Base-by-base conservation (phyloP, 2,888 invertebrate species). In the Luffia ferchaultella region DNA sequence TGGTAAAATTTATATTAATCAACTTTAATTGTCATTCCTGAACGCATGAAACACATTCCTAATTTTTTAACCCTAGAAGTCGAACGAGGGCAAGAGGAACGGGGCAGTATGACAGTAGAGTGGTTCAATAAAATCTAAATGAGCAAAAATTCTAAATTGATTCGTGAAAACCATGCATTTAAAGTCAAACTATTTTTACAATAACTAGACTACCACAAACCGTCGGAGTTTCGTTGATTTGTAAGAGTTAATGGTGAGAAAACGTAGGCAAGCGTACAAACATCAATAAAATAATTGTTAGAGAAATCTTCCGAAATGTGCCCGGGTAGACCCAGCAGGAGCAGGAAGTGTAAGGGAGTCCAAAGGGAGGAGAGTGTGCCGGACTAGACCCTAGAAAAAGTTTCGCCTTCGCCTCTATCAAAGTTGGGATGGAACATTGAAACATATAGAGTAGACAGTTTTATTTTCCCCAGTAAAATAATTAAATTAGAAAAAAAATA, bases 231-330 rank as follows among this genome's bases (percentile, higher is more conserved):
- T 18, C 57, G 64, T 68, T 74, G 71, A 70, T 72, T 72, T 63
- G 64, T 59, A 57, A 60, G 60, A 67, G 66, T 68, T 72, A 71
- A 69, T 70, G 70, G 66, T 62, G 62, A 53, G 64, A 67, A 64
- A 70, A 69, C 68, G 68, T 70, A 70, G 64, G 45, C 55, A 56
- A 53, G 53, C 56, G 53, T 42, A 41, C 41, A 52, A n/a, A n/a
- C n/a, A n/a, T n/a, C n/a, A n/a, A n/a, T n/a, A n/a, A n/a, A 52
- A 50, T 77, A 72, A 76, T 76, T 76, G 76, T 76, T 76, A 74
- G 73, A 70, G n/a, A 70, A 61, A 62, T 64, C 66, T 68, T 62
- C 66, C 65, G 63, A 20, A 49, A 40, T 64, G 61, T 61, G 62
- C 62, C 63, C 63, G 67, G 66, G 49, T 42, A 12, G 30, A 30